phyloP scores from a whole-genome alignment of 1,140 invertebrate genomes.

The Trachelipus rathkii region DNA sequence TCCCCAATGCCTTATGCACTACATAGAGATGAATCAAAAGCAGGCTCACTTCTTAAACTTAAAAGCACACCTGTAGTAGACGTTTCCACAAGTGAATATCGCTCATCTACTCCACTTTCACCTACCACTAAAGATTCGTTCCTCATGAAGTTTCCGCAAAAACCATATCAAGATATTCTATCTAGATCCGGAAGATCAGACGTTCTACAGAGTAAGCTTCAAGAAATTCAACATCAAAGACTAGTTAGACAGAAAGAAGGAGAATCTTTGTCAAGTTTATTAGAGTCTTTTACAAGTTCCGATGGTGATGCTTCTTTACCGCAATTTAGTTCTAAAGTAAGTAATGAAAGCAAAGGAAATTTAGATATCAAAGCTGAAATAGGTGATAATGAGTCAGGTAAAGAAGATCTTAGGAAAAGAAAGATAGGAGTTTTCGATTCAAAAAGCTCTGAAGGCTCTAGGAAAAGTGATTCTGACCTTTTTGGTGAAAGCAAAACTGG shows the following conservation, averaged over 20 bases:
- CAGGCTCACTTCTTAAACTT: neutral
- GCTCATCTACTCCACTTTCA: slow-evolving; percentile 26
- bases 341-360: neutral
- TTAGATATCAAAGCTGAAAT: neutral
- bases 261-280: neutral
- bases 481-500: slow-evolving; percentile 22
- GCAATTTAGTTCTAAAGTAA: slow-evolving; percentile 11
- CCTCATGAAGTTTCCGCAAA: slow-evolving; percentile 34
- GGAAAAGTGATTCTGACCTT: slow-evolving; percentile 29
- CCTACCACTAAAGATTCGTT: slow-evolving; percentile 31
- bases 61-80: neutral
- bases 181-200: slow-evolving; percentile 24
- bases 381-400: neutral
- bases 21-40: neutral
- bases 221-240: slow-evolving; percentile 35
- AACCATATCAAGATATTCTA: slow-evolving; percentile 34
- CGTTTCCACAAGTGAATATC: neutral
- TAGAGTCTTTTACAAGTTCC: slow-evolving; percentile 18
- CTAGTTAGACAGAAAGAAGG: slow-evolving; percentile 28
- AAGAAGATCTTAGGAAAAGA: slow-evolving; percentile 23
- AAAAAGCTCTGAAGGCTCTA: slow-evolving; percentile 20
- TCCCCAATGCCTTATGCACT: slow-evolving; percentile 29
- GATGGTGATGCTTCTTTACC: neutral
- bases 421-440: slow-evolving; percentile 36
- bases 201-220: slow-evolving; percentile 33